phyloP scores from a whole-genome alignment of 2,113 vertebrate genomes.

The Dendrocopos noguchii region DNA sequence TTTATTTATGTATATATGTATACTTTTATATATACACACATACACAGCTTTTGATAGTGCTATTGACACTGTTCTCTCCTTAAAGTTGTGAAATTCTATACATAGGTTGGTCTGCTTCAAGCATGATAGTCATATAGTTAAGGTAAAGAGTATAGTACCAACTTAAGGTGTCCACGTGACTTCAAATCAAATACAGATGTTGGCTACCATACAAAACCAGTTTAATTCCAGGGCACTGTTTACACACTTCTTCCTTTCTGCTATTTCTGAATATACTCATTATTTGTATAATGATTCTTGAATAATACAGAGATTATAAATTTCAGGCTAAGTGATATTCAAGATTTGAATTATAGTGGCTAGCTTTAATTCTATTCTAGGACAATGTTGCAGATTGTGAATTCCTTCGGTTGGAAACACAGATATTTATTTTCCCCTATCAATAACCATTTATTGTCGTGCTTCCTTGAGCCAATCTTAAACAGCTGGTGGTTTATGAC shows the following conservation, averaged over 20 bases:
- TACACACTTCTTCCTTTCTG: not conserved
- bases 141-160: not conserved
- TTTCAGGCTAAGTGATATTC: not conserved
- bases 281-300: not conserved
- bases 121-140: not conserved
- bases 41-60: not conserved
- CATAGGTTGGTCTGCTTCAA: not conserved
- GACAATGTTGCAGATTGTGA: not conserved
- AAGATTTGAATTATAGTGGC: not conserved
- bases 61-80: not conserved
- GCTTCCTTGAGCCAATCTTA: not conserved
- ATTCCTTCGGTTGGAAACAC: not conserved
- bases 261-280: not conserved
- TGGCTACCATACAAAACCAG: not conserved
- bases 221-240: not conserved
- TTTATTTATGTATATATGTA: not conserved
- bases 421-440: not conserved
- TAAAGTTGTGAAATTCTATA: not conserved
- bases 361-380: not conserved
- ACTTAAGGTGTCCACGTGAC: not conserved
- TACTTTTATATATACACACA: not conserved
- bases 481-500: conserved; percentile 49
- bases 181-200: not conserved
- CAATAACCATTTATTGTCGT: conserved; percentile 28
- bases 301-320: not conserved